Evolutionary conservation across 2,797 vertebrate species (phyloP).

Genomic region (Loriculus beryllinus): DNA sequence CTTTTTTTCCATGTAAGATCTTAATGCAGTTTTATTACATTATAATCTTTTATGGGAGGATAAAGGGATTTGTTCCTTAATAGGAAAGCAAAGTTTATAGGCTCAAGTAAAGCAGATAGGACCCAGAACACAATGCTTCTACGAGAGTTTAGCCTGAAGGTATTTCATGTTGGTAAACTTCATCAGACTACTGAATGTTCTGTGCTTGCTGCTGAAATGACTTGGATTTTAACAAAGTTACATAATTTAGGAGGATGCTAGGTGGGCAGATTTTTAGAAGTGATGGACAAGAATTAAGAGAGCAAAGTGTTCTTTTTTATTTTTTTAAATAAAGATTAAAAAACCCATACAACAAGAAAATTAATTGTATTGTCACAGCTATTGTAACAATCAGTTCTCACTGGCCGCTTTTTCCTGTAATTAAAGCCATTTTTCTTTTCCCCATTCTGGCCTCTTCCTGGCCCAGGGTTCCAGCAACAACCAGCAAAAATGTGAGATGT

Average conservation of each 20-base stretch:
- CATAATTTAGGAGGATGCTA: neutral
- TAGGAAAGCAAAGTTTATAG: neutral
- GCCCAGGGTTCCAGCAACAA: neutral
- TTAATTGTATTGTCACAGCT: neutral
- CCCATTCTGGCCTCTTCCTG: conserved; percentile 49
- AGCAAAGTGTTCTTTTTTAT: neutral
- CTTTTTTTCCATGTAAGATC: neutral
- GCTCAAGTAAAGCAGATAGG: conserved; percentile 10
- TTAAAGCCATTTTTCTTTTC: conserved; percentile 53
- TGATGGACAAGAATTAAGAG: neutral
- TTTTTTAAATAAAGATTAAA: neutral
- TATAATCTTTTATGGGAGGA: conserved; percentile 8
- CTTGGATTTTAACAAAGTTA: neutral
- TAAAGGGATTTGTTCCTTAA: conserved; percentile 38
- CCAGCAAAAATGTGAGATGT: conserved; percentile 3
- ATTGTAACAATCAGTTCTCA: conserved; percentile 22
- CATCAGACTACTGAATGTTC: neutral
- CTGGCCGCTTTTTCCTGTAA: conserved; percentile 54
- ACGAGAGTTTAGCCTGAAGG: neutral
- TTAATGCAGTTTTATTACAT: conserved; percentile 16
- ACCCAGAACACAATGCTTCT: neutral
- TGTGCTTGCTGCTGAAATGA: neutral
- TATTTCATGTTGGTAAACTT: conserved; percentile 18
- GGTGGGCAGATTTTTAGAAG: neutral
- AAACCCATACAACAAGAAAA: neutral